phyloP scores from a whole-genome alignment of 2,113 vertebrate genomes.

The Emydura subglobosa region DNA sequence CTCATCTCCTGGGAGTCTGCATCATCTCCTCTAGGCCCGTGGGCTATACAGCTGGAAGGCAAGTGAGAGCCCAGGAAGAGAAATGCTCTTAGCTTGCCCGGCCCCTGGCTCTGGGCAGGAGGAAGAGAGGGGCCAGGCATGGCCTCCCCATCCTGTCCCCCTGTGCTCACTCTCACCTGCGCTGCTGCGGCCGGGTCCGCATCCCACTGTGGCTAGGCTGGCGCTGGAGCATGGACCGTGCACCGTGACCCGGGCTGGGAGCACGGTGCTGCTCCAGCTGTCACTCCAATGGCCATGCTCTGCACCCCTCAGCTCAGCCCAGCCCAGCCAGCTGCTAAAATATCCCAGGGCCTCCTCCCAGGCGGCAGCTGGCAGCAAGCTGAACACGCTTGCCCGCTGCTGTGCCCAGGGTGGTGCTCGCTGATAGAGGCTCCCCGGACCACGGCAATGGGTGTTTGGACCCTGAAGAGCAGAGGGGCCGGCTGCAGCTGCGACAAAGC shows the following conservation, averaged over 20 bases:
- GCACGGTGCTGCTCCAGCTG: no score
- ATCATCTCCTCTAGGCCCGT: no score
- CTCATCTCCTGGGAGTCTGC: neutral
- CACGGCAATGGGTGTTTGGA: neutral
- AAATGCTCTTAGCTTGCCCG: neutral
- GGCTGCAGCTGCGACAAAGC: neutral
- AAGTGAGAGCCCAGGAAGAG: no score
- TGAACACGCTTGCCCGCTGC: neutral
- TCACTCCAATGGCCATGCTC: no score
- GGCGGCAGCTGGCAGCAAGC: neutral
- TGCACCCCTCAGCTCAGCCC: neutral
- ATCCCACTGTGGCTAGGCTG: no score
- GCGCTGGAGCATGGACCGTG: no score
- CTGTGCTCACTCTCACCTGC: neutral
- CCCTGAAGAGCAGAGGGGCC: neutral
- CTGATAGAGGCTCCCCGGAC: neutral
- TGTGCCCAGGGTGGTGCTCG: fast-evolving
- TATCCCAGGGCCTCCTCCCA: neutral
- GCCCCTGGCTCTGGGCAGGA: no score
- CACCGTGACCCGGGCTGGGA: no score
- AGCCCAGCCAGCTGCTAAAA: neutral
- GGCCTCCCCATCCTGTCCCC: neutral
- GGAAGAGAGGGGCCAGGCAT: neutral
- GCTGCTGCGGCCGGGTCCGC: neutral
- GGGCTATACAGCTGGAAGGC: no score